A percentile compares a stretch with the other conserved stretches of the same genome.
Evolutionary conservation across 2,113 vertebrate species (phyloP).

Genomic region (Thamnaconus septentrionalis): DNA sequence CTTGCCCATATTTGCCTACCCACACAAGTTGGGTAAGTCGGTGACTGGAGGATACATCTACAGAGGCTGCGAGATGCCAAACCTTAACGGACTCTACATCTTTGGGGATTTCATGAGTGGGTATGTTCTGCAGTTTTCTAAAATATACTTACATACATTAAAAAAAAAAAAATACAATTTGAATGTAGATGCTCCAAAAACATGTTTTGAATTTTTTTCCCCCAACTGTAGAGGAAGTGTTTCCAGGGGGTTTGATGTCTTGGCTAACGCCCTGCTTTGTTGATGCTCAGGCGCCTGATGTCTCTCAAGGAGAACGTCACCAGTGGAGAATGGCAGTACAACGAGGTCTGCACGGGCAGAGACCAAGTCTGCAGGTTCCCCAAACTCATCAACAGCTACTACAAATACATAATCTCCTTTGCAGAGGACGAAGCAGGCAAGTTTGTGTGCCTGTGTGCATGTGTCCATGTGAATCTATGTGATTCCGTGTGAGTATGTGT

Average conservation of each 20-base stretch:
- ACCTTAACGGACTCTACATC: slow-evolving; percentile 81
- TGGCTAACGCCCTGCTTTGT: not conserved
- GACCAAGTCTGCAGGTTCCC: slow-evolving; percentile 79
- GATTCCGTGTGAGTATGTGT: no score
- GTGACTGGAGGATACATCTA: slow-evolving; percentile 84
- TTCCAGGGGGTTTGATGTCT: not conserved
- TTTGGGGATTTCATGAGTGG: slow-evolving; percentile 87
- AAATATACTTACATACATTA: not conserved
- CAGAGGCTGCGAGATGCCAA: slow-evolving; percentile 83
- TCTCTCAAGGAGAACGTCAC: slow-evolving; percentile 74
- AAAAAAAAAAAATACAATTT: no score
- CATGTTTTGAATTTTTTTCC: not conserved
- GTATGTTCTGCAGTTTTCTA: slow-evolving; percentile 47
- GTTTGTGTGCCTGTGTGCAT: no score
- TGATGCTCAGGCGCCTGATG: slow-evolving; percentile 76
- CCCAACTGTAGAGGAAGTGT: not conserved
- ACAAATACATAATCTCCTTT: slow-evolving; percentile 84
- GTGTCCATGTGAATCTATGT: no score
- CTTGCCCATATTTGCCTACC: slow-evolving; percentile 82
- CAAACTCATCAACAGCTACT: slow-evolving; percentile 81
- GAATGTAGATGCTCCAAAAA: not conserved
- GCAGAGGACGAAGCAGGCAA: slow-evolving; percentile 83
- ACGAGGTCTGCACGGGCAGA: slow-evolving; percentile 81
- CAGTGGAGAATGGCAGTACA: slow-evolving; percentile 76
- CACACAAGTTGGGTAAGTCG: slow-evolving; percentile 81